Conservation (phyloP, 2,797 vertebrate genomes). For the Anguilla pacifica region DNA sequence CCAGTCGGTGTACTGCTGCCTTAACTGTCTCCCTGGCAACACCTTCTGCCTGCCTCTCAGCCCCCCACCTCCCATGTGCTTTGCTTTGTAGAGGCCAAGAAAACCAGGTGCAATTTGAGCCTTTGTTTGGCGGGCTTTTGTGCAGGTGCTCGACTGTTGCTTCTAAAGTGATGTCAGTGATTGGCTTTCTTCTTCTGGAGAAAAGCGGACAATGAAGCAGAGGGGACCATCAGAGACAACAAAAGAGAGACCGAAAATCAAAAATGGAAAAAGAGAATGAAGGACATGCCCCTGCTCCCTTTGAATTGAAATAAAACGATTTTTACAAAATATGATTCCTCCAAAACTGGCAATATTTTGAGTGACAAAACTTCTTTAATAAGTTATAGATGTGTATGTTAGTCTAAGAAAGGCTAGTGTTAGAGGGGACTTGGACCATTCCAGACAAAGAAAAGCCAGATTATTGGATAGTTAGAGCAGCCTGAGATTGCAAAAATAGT, state of each 20-base stretch:
- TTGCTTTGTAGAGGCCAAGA: neutral
- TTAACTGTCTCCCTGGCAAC: slow-evolving; percentile 21
- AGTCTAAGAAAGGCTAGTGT: neutral
- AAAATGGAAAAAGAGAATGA: neutral
- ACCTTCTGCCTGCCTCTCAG: neutral
- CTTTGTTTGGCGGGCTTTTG: neutral
- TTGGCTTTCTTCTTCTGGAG: neutral
- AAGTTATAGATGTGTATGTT: neutral
- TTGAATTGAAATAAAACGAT: neutral
- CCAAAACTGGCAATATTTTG: neutral
- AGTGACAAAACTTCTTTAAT: neutral
- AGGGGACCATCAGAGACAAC: neutral
- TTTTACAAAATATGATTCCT: neutral
- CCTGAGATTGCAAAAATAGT: neutral
- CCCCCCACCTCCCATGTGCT: neutral
- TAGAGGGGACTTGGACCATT: neutral
- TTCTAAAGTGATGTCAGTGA: neutral
- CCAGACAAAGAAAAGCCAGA: neutral
- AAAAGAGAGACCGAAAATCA: neutral
- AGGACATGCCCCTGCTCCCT: neutral
- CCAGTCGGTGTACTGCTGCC: slow-evolving; percentile 8
- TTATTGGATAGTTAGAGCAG: neutral
- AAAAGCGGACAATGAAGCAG: neutral
- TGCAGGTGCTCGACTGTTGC: neutral
- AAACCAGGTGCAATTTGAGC: neutral